A percentile compares a stretch with the other conserved stretches of the same genome.
phyloP scores from a whole-genome alignment of 1,140 invertebrate genomes.

The Alviniconcha marisindica region DNA sequence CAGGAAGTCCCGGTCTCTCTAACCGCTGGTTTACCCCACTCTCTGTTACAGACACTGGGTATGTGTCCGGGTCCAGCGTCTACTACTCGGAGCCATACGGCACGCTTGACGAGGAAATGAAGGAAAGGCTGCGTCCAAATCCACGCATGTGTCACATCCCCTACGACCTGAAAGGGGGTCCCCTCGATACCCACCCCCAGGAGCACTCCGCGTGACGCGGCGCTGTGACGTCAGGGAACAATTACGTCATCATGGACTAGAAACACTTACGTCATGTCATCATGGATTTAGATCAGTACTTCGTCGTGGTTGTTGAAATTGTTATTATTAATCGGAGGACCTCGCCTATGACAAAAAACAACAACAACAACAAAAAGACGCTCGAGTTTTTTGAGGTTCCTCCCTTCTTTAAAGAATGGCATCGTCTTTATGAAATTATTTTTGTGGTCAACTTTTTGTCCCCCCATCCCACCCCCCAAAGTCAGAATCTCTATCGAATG shows the following conservation, averaged over 20 bases:
- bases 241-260: constrained; percentile 34
- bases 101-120: constrained; percentile 34
- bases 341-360: no score
- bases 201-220: constrained; percentile 35
- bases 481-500: not conserved
- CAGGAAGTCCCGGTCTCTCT: no score
- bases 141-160: constrained; percentile 40
- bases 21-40: not conserved
- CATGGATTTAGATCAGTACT: no score
- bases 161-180: constrained; percentile 34
- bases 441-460: not conserved
- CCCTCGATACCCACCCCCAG: constrained; percentile 19
- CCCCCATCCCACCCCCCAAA: not conserved
- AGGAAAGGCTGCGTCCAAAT: constrained; percentile 34
- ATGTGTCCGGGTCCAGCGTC: constrained; percentile 34
- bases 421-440: not conserved
- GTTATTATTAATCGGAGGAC: no score
- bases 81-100: constrained; percentile 39
- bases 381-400: no score
- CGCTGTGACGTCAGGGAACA: constrained; percentile 25
- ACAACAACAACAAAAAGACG: no score
- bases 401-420: no score
- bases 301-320: no score
- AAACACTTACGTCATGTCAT: not conserved
- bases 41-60: constrained; percentile 34